Conservation (phyloP, 2,888 invertebrate species). For the Dexiosoma caninum region DNA sequence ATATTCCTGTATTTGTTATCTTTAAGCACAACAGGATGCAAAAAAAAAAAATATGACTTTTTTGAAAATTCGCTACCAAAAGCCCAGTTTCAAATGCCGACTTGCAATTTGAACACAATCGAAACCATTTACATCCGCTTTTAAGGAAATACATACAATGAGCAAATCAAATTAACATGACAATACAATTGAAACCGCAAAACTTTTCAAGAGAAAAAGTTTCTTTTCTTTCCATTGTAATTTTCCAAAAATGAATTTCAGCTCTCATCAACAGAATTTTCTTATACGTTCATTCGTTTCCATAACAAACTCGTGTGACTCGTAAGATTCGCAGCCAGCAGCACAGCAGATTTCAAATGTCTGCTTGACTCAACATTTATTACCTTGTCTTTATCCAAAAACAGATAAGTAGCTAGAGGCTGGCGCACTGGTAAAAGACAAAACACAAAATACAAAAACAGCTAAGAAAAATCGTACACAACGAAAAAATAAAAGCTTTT, state of each 20-base stretch:
- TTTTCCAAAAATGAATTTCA: constrained; percentile 40
- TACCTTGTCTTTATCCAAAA: background rate
- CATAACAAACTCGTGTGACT: background rate
- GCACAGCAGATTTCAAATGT: background rate
- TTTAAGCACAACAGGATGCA: too few relatives aligned
- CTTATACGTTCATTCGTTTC: constrained; percentile 24
- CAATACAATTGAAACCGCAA: background rate
- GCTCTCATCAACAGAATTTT: constrained; percentile 7
- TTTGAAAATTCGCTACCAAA: too few relatives aligned
- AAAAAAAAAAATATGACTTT: too few relatives aligned
- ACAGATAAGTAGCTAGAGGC: background rate
- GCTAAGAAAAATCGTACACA: background rate
- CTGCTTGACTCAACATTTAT: background rate
- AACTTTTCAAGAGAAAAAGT: background rate
- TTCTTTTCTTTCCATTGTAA: background rate
- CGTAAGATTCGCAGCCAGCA: background rate
- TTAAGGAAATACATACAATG: background rate
- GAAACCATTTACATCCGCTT: too few relatives aligned
- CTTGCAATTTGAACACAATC: too few relatives aligned
- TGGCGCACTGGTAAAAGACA: background rate
- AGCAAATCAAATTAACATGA: background rate
- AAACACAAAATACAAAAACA: background rate
- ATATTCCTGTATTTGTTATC: too few relatives aligned
- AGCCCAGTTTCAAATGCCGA: too few relatives aligned
- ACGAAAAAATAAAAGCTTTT: constrained; percentile 42